Evolutionary conservation across 1,140 invertebrate genomes (phyloP).

Genomic region (Helicorthomorpha holstii): DNA sequence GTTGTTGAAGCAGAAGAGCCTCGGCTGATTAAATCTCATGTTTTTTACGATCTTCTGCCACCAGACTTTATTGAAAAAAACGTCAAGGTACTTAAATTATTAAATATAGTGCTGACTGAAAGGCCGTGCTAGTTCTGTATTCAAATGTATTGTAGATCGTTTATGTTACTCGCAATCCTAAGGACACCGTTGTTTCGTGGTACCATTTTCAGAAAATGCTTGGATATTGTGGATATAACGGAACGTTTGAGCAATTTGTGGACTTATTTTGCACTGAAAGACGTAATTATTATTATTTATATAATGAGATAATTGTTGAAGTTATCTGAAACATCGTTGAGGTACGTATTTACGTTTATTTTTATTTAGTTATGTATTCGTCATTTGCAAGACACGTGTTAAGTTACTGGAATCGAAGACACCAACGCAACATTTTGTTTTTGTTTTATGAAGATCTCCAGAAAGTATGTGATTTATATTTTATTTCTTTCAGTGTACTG

Average conservation of each 20-base stretch:
- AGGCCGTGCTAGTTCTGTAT: neutral
- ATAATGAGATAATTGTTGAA: too few relatives aligned
- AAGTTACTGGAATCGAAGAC: slow-evolving; percentile 44
- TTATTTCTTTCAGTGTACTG: too few relatives aligned
- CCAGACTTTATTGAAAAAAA: neutral
- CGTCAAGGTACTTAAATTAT: too few relatives aligned
- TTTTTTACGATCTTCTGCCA: neutral
- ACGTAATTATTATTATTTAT: neutral
- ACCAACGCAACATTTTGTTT: slow-evolving; percentile 51
- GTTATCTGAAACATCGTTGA: too few relatives aligned
- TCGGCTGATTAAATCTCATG: neutral
- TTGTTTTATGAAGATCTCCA: slow-evolving; percentile 65
- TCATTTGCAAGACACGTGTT: slow-evolving; percentile 56
- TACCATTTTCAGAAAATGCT: neutral
- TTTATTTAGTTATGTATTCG: slow-evolving; percentile 15
- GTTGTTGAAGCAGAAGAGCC: neutral
- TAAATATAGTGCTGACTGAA: neutral
- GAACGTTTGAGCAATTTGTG: neutral
- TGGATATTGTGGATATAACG: neutral
- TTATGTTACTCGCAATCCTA: slow-evolving; percentile 1
- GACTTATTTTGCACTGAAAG: neutral
- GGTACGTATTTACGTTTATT: too few relatives aligned
- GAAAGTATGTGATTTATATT: too few relatives aligned
- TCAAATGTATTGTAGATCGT: slow-evolving; percentile 1
- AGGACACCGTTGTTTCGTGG: slow-evolving; percentile 6